Evolutionary conservation across 2,797 vertebrate species (phyloP), one percentile per base, ranked within the genome.

Genomic region (Pelochelys cantorii): DNA sequence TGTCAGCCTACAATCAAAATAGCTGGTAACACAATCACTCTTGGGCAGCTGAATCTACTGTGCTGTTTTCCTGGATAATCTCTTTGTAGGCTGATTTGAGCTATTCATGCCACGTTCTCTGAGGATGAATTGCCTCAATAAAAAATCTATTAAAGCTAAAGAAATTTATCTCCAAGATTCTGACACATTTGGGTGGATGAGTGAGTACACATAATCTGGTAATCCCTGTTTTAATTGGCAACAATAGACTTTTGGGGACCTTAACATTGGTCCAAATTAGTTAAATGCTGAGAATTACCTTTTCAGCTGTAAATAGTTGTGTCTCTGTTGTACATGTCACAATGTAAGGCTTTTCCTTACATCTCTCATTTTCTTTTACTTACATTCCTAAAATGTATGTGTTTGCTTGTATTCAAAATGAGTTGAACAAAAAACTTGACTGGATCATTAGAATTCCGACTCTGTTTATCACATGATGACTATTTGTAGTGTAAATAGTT

Each of bases 71-170:
- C 85, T 83, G 71, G 52, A 65, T 37, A 93, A 84, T 75, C 84
- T 79, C 80, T 92, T 87, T 81, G 29, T 75, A 90, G 57, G 18
- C 20, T 81, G 86, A 93, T 17, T 22, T 94, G 78, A 90, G 54
- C 52, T 95, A 60, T 95, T 95, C 68, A 79, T 3, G 87, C 74
- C 55, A 96, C 48, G 93, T 94, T 82, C 34, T 81, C 17, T 78
- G 68, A 93, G 81, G 78, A 96, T 52, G 95, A 95, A 96, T 92
- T 91, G n/a, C 60, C 83, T 93, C 85, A 92, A 23, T 96, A 93
- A 95, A 96, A 94, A 91, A 91, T 94, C 53, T 94, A 4, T 90
- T 95, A 94, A 82, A 93, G 65, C 42, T 93, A 87, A 88, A 88
- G 81, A 95, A 96, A 94, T 81, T 91, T 93, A 34, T 86, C 42